phyloP scores from a whole-genome alignment of 1,140 invertebrate species.

The Procambarus clarkii region DNA sequence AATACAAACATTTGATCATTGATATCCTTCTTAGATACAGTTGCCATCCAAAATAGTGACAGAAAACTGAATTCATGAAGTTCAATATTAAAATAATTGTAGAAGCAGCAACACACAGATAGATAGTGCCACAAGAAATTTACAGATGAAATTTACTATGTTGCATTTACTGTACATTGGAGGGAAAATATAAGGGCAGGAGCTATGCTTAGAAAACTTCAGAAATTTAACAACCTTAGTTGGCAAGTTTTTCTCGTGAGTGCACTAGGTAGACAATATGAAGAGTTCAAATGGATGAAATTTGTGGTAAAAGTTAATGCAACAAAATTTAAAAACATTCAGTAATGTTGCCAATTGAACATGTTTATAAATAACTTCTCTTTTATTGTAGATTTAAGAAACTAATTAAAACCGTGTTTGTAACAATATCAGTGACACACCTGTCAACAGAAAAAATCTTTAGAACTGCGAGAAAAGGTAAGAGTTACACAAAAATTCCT shows the following conservation, averaged over 20 bases:
- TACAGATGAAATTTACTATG: not conserved
- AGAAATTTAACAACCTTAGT: too few species aligned
- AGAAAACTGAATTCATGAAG: not conserved
- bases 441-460: too few species aligned
- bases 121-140: not conserved
- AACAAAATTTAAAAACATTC: not conserved
- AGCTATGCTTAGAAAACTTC: not conserved
- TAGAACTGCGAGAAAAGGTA: too few species aligned
- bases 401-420: too few species aligned
- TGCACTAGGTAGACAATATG: too few species aligned
- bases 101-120: not conserved
- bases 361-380: too few species aligned
- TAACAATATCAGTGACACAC: too few species aligned
- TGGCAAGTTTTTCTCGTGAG: too few species aligned
- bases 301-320: not conserved
- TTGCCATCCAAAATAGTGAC: conserved; percentile 6
- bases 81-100: not conserved
- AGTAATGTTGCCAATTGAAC: not conserved
- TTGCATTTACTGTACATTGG: not conserved
- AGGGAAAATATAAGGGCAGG: not conserved
- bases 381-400: too few species aligned
- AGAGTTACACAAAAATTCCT: too few species aligned
- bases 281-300: too few species aligned
- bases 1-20: conserved; percentile 3
- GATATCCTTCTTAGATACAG: conserved; percentile 1